A percentile compares a stretch with the other conserved stretches of the same genome.
Evolutionary conservation across 2,797 vertebrate species (phyloP).

Genomic region (Paguma larvata): DNA sequence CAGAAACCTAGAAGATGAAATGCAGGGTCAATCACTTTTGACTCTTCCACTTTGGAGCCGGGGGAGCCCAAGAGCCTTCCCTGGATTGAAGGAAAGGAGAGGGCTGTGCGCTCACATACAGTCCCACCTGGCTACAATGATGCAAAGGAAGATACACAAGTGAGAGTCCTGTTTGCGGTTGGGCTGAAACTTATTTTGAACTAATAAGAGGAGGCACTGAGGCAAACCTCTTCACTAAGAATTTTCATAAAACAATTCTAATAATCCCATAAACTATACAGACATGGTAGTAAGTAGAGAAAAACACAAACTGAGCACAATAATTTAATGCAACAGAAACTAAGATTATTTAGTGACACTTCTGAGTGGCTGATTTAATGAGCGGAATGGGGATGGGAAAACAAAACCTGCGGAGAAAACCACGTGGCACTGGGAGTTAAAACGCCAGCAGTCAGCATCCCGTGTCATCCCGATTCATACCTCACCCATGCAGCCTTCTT

Average conservation of each 20-base stretch:
- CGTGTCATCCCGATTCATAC: constrained; percentile 84
- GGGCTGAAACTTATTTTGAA: background rate
- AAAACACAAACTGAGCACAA: background rate
- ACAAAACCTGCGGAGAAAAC: background rate
- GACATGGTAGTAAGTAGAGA: background rate
- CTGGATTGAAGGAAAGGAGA: background rate
- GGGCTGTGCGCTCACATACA: background rate
- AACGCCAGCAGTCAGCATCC: no score
- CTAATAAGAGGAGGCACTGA: background rate
- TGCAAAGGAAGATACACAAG: no score
- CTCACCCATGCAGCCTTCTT: constrained; percentile 96
- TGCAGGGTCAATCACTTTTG: background rate
- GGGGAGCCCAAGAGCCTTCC: background rate
- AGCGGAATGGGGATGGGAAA: background rate
- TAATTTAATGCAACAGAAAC: background rate
- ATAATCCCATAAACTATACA: background rate
- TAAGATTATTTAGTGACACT: background rate
- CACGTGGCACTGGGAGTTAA: fast-evolving
- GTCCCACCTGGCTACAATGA: background rate
- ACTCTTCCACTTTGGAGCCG: background rate
- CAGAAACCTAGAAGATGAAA: background rate
- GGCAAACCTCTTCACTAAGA: background rate
- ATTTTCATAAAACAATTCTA: background rate
- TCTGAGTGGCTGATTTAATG: background rate
- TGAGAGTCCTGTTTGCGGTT: background rate